Evolutionary conservation across 2,888 invertebrate genomes (phyloP).

Genomic region (Tridacna crocea): DNA sequence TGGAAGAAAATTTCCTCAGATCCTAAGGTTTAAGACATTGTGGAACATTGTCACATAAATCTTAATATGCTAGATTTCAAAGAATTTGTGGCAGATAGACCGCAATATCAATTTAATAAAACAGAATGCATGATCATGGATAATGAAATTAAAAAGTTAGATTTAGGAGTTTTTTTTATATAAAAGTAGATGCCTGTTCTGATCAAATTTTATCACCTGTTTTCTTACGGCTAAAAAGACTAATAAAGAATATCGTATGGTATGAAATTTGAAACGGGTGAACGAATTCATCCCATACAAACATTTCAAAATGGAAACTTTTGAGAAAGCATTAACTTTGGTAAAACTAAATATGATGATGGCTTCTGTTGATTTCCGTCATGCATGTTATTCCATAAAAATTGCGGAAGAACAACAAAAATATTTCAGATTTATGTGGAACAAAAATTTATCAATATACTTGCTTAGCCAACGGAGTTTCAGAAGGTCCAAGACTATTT

Average conservation of each 20-base stretch:
- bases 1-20: constrained; percentile 41
- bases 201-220: constrained; percentile 37
- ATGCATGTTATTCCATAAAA: constrained; percentile 21
- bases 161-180: constrained; percentile 23
- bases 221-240: constrained; percentile 47
- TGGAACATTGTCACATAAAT: constrained; percentile 42
- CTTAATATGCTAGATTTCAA: background rate
- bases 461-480: constrained; percentile 7
- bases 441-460: constrained; percentile 11
- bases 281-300: constrained; percentile 44
- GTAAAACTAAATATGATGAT: constrained; percentile 21
- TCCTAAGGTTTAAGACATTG: constrained; percentile 36
- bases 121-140: constrained; percentile 18
- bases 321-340: constrained; percentile 38
- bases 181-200: background rate
- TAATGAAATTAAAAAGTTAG: constrained; percentile 33
- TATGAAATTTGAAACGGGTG: constrained; percentile 51
- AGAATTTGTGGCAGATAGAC: background rate
- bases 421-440: constrained; percentile 9
- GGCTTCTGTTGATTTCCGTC: constrained; percentile 41
- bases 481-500: constrained; percentile 3
- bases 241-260: constrained; percentile 50
- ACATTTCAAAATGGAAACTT: constrained; percentile 61
- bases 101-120: constrained; percentile 25
- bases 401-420: constrained; percentile 16